Conservation (phyloP, 2,888 invertebrate species). For the Macrosiphum euphorbiae region DNA sequence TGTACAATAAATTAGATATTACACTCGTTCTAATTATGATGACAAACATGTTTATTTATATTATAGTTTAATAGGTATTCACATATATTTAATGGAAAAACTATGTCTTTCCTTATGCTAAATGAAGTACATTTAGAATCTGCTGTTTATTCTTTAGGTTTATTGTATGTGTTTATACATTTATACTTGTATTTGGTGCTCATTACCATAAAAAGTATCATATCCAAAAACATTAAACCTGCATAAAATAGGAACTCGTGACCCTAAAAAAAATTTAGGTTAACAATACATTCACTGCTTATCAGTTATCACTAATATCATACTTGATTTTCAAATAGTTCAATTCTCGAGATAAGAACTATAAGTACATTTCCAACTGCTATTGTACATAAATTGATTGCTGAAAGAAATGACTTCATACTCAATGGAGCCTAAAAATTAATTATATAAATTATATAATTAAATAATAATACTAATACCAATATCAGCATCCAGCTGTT, state of each 20-base stretch:
- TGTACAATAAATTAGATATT: not conserved
- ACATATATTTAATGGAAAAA: not conserved
- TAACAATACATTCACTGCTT: not conserved
- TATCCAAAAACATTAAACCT: slow-evolving; percentile 85
- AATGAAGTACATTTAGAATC: not conserved
- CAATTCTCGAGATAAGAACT: slow-evolving; percentile 82
- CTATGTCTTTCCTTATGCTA: not conserved
- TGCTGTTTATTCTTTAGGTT: not conserved
- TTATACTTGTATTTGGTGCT: slow-evolving; percentile 83
- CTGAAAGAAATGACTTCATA: slow-evolving; percentile 95
- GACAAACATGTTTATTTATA: not conserved
- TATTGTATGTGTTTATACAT: not conserved
- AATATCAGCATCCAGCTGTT: not conserved
- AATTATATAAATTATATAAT: not conserved
- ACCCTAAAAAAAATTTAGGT: slow-evolving; percentile 36
- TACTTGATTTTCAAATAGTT: slow-evolving; percentile 59
- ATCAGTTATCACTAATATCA: not conserved
- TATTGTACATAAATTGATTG: slow-evolving; percentile 92
- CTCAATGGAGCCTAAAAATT: slow-evolving; percentile 81
- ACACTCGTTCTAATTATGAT: not conserved
- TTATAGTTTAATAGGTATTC: not conserved
- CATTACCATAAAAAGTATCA: slow-evolving; percentile 85
- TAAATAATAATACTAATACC: not conserved
- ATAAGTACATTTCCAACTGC: slow-evolving; percentile 95
- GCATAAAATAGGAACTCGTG: slow-evolving; percentile 88